Base-by-base conservation (phyloP, 2,797 vertebrate genomes). In the Crypturellus tataupa region DNA sequence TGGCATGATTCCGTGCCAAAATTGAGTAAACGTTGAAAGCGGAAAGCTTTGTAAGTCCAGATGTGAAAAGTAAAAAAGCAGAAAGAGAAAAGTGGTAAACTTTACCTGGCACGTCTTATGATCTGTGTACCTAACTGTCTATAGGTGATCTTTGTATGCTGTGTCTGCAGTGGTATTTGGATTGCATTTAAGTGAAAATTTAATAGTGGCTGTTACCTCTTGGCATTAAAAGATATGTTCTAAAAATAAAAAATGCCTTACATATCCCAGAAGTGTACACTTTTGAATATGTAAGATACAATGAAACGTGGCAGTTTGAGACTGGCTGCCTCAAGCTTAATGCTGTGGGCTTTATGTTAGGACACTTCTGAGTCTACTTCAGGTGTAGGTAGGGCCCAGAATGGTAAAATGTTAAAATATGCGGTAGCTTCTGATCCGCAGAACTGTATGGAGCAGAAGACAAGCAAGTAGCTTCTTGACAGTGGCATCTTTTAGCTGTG, bases 181-280 rank as follows among this genome's bases (percentile, higher is more conserved):
- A 95, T 96, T 96, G 96, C 96, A 78, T 97, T 97, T 91, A 89
- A 97, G 94, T 89, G 96, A 96, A 96, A 97, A 97, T 95, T 89
- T 71, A 68, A 63, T 91, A 96, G 95, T 94, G 94, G 94, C 87
- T 97, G 90, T 97, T 97, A 95, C 83, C 90, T 97, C 90, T 97
- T 94, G 96, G 94, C 95, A 93, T 97, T 97, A 95, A 93, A 96
- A 97, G 93, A 91, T 93, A 81, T 78, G 93, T 88, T 51, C 95
- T 96, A 96, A 96, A 97, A 95, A 96, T 94, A 96, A 96, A 58
- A 96, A 95, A 96, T 94, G 90, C 89, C 91, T 96, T 97, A 94
- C 25, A 3, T 95, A 90, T 96, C 85, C 76, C 60, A 64, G 82
- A 85, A 93, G 84, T 85, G 93, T 97, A 94, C 91, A 56, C 95